phyloP scores from a whole-genome alignment of 2,113 vertebrate genomes.

The Plotosus lineatus region DNA sequence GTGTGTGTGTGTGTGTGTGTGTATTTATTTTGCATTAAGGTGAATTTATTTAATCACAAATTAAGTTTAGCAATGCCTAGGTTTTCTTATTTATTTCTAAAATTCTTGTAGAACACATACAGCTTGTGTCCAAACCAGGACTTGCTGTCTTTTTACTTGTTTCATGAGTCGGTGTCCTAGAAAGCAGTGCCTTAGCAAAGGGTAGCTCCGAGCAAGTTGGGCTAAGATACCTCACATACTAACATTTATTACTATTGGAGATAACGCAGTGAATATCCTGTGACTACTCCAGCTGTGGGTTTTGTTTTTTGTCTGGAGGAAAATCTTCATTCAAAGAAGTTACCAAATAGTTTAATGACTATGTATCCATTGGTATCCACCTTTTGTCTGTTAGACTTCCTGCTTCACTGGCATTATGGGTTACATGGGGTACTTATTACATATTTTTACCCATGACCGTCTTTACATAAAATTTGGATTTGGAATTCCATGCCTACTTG shows the following conservation, averaged over 20 bases:
- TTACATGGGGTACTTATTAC: background rate
- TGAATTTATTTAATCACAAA: background rate
- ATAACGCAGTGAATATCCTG: slow-evolving; percentile 18
- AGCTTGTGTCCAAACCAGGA: background rate
- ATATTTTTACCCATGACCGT: background rate
- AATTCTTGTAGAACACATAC: background rate
- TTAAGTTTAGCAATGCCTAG: background rate
- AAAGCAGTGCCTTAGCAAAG: background rate
- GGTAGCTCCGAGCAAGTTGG: background rate
- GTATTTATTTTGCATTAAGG: background rate
- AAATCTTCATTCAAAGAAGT: slow-evolving; percentile 13
- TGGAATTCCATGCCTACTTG: background rate
- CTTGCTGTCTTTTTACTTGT: background rate
- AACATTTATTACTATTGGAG: background rate
- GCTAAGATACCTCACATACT: background rate
- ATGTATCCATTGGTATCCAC: background rate
- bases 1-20: too few relatives aligned
- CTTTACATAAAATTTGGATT: background rate
- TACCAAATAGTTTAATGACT: background rate
- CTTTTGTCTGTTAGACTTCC: background rate
- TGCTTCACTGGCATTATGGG: background rate
- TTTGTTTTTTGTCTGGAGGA: background rate
- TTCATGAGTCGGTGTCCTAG: background rate
- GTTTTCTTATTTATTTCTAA: background rate
- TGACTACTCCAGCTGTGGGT: background rate